Conservation (phyloP, 2,888 invertebrate genomes). For the Sialis fuliginosa region DNA sequence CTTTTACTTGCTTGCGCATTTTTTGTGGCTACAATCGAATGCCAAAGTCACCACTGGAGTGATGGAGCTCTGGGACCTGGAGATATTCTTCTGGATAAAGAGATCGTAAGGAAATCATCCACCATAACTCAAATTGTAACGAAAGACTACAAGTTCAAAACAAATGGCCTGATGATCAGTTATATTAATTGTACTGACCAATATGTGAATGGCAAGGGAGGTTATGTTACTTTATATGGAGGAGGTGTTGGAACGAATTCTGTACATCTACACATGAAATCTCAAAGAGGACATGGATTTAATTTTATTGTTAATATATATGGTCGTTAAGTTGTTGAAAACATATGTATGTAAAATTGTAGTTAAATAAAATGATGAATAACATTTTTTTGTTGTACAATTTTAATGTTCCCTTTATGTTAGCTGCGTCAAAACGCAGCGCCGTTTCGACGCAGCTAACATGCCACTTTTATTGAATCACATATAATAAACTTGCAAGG, state of each 20-base stretch:
- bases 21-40: constrained; percentile 6
- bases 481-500: too few relatives aligned
- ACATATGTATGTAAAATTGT: too few relatives aligned
- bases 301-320: constrained; percentile 27
- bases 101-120: constrained; percentile 15
- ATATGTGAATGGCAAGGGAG: constrained; percentile 26
- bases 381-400: too few relatives aligned
- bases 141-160: constrained; percentile 13
- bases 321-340: constrained; percentile 11
- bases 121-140: constrained; percentile 15
- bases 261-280: constrained; percentile 25
- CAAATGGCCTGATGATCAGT: constrained; percentile 17
- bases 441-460: too few relatives aligned
- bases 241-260: constrained; percentile 24
- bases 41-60: constrained; percentile 13
- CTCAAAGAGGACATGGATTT: constrained; percentile 24
- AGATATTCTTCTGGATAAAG: constrained; percentile 12
- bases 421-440: too few relatives aligned
- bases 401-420: too few relatives aligned
- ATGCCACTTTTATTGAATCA: too few relatives aligned
- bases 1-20: too few relatives aligned
- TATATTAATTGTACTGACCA: constrained; percentile 24
- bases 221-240: constrained; percentile 18
- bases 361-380: too few relatives aligned
- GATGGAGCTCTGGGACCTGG: constrained; percentile 11